Conservation (phyloP, 2,888 invertebrate species). For the Xestoiulus laeticollis region DNA sequence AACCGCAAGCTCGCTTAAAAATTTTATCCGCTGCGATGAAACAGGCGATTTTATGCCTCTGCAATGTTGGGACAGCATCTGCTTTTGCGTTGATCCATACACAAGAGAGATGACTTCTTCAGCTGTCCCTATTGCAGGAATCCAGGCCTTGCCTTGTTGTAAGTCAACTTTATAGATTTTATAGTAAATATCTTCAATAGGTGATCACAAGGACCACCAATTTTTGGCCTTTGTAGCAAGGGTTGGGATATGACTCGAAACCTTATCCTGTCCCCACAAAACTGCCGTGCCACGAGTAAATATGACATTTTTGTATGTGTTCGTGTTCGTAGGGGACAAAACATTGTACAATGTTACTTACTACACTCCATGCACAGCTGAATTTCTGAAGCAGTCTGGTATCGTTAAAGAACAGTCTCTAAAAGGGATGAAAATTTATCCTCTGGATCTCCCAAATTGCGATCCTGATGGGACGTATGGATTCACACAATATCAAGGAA, state of each 20-base stretch:
- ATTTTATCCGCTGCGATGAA: conserved; percentile 47
- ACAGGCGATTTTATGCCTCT: conserved; percentile 49
- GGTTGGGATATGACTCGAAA: too few species aligned
- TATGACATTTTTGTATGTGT: neutral
- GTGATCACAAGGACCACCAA: too few species aligned
- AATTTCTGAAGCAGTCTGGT: neutral
- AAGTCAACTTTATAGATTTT: neutral
- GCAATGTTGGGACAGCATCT: conserved; percentile 49
- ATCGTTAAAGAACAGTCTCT: conserved; percentile 35
- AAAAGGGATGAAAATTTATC: conserved; percentile 38
- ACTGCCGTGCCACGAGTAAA: too few species aligned
- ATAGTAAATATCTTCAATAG: neutral
- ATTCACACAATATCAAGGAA: conserved; percentile 17
- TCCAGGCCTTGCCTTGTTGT: conserved; percentile 51
- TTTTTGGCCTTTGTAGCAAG: too few species aligned
- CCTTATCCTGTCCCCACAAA: too few species aligned
- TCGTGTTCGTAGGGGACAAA: neutral
- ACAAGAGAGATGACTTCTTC: neutral
- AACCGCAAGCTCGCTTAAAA: neutral
- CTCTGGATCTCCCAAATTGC: conserved; percentile 46
- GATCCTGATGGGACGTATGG: conserved; percentile 52
- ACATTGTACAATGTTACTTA: conserved; percentile 36
- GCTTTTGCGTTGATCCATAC: conserved; percentile 50
- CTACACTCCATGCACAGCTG: conserved; percentile 49
- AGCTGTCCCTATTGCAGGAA: conserved; percentile 48